phyloP scores from a whole-genome alignment of 2,113 vertebrate species.

The Cathartes aura region DNA sequence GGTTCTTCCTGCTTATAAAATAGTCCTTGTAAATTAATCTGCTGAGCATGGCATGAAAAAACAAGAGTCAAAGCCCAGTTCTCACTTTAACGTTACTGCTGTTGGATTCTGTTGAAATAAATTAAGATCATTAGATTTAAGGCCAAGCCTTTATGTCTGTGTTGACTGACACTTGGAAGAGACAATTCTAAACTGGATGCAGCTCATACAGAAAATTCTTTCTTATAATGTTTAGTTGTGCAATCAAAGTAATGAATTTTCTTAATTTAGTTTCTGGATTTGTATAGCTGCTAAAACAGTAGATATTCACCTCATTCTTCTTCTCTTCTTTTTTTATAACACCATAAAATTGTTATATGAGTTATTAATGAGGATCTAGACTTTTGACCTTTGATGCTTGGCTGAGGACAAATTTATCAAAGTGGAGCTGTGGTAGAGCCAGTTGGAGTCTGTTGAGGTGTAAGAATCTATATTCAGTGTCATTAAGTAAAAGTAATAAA shows the following conservation, averaged over 20 bases:
- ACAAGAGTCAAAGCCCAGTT: constrained; percentile 6
- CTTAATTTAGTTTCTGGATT: not conserved
- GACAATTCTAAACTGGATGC: constrained; percentile 47
- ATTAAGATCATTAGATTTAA: constrained; percentile 67
- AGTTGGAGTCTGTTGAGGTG: not conserved
- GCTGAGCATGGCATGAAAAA: constrained; percentile 45
- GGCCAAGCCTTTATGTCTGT: constrained; percentile 45
- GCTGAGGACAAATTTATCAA: not conserved
- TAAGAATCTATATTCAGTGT: not conserved
- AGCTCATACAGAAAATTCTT: constrained; percentile 57
- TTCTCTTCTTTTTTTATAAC: not conserved
- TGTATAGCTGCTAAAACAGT: not conserved
- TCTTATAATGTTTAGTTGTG: not conserved
- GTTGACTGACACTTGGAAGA: constrained; percentile 58
- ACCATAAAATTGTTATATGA: not conserved
- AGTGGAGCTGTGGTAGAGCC: not conserved
- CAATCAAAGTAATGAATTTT: not conserved
- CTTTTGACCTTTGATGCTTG: not conserved
- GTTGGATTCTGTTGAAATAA: constrained; percentile 58
- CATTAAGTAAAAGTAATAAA: not conserved
- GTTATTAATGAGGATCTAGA: constrained; percentile 11
- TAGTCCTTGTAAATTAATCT: constrained; percentile 45
- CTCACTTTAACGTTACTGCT: constrained; percentile 33
- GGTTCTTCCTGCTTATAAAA: constrained; percentile 39
- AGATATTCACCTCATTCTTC: not conserved